A percentile compares a stretch with the other conserved stretches of the same genome.
Conservation (phyloP, 2,113 vertebrate genomes). For the Ardeotis arabs region DNA sequence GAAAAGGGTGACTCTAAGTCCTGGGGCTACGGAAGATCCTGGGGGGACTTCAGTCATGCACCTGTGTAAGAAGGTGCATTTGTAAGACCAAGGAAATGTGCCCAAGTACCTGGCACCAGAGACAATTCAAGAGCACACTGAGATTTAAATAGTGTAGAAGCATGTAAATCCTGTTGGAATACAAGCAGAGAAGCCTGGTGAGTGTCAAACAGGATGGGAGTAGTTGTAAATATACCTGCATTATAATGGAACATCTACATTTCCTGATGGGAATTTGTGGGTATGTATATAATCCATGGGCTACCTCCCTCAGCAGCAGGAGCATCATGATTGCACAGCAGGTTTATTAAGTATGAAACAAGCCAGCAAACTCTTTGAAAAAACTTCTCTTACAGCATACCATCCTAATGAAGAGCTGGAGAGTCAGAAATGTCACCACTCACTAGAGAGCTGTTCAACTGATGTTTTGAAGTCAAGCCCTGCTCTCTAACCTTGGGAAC, state of each 20-base stretch:
- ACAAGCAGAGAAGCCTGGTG: not conserved
- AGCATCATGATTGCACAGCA: not conserved
- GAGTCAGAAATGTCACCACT: not conserved
- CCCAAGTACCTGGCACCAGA: not conserved
- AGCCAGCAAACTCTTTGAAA: not conserved
- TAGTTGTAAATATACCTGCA: conserved; percentile 16
- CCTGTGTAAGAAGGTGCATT: not conserved
- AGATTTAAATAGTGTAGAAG: not conserved
- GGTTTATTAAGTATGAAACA: not conserved
- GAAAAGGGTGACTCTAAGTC: not conserved
- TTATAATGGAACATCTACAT: not conserved
- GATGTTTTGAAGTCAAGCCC: not conserved
- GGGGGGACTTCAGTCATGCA: not conserved
- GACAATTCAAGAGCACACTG: not conserved
- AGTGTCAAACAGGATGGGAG: not conserved
- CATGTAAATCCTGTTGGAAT: not conserved
- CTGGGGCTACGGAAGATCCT: not conserved
- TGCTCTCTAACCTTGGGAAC: not conserved
- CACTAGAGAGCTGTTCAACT: not conserved
- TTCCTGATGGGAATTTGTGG: not conserved
- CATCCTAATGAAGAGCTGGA: not conserved
- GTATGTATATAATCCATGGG: not conserved
- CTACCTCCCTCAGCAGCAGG: not conserved
- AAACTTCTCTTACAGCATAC: not conserved
- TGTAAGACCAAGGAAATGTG: not conserved